phyloP scores from a whole-genome alignment of 2,797 vertebrate genomes.

The Sebastes taczanowskii region DNA sequence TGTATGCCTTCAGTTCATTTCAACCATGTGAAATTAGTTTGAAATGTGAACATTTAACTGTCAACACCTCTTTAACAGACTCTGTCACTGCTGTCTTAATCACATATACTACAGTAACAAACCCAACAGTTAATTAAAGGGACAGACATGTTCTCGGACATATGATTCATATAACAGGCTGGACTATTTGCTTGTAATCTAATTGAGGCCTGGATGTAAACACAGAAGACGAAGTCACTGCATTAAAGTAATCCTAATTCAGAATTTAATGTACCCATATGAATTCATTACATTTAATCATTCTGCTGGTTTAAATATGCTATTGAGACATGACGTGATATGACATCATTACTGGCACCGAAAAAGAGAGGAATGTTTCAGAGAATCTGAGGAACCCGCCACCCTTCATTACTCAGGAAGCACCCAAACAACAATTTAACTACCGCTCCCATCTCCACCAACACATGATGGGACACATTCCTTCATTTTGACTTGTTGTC shows the following conservation, averaged over 20 bases:
- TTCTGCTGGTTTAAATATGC: constrained; percentile 32
- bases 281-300: neutral
- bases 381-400: neutral
- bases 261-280: constrained; percentile 1
- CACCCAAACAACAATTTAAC: neutral
- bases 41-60: neutral
- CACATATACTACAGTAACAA: neutral
- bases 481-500: constrained; percentile 43
- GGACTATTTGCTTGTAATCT: constrained; percentile 1
- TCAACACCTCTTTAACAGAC: neutral
- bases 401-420: constrained; percentile 20
- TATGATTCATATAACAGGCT: neutral
- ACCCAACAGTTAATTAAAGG: constrained; percentile 1
- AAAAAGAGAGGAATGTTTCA: constrained; percentile 60
- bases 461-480: constrained; percentile 22
- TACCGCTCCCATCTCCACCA: neutral
- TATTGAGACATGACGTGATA: constrained; percentile 6
- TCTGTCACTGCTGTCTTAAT: neutral
- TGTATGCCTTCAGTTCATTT: neutral
- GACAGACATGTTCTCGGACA: neutral
- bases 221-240: neutral
- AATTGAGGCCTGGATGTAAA: constrained; percentile 4
- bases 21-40: neutral
- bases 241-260: constrained; percentile 1
- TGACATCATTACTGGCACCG: constrained; percentile 32